These are phyloP conservation scores for Scrobipalpa atriplicella DNA, from an alignment of 2,888 invertebrate genomes.

Conservation along the genomic window DNA sequence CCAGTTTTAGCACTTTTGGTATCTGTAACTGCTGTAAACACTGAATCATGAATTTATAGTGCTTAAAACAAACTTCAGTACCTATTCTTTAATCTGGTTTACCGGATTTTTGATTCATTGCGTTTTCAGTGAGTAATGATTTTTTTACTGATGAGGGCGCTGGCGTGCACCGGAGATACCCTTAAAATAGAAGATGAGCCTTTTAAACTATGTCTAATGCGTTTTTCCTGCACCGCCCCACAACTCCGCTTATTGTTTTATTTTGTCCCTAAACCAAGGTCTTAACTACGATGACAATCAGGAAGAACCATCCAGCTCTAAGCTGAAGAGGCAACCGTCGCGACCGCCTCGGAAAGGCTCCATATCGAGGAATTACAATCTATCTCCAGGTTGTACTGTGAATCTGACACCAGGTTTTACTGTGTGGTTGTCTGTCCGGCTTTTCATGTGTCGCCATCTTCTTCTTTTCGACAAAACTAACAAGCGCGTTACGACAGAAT, in stretches of 20 bases:
- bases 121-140: too few species aligned
- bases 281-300: slow-evolving; percentile 93
- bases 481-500: too few species aligned
- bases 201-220: background rate
- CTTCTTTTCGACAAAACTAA: background rate
- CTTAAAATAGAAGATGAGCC: too few species aligned
- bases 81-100: too few species aligned
- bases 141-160: too few species aligned
- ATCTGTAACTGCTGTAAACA: too few species aligned
- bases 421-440: slow-evolving; percentile 33
- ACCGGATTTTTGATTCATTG: too few species aligned
- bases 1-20: too few species aligned
- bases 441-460: slow-evolving; percentile 12
- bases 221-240: background rate
- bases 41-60: too few species aligned
- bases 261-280: slow-evolving; percentile 73
- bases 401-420: slow-evolving; percentile 28
- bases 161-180: too few species aligned
- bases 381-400: slow-evolving; percentile 31
- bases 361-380: slow-evolving; percentile 75
- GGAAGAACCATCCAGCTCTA: slow-evolving; percentile 63
- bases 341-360: slow-evolving; percentile 91
- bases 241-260: background rate
- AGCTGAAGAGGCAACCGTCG: slow-evolving; percentile 82
- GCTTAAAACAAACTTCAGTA: too few species aligned